Evolutionary conservation across 2,797 vertebrate genomes (phyloP).

Genomic region (Merluccius polli): DNA sequence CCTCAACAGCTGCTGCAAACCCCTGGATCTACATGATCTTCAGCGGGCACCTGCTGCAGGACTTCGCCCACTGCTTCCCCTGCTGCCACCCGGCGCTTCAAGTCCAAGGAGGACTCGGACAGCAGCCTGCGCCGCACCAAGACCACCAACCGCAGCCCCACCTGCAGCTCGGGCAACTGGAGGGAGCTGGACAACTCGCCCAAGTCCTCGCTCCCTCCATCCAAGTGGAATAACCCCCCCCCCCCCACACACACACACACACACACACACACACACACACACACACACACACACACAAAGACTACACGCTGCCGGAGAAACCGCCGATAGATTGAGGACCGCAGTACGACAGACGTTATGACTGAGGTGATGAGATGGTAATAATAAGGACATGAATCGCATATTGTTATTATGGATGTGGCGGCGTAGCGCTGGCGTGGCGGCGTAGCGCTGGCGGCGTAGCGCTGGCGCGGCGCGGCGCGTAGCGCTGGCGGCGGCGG

Average conservation of each 20-base stretch:
- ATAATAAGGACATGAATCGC: too few species aligned
- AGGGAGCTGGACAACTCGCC: conserved; percentile 75
- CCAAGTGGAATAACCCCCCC: conserved; percentile 48
- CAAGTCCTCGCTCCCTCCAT: conserved; percentile 64
- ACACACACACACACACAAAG: too few species aligned
- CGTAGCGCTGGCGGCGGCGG: too few species aligned
- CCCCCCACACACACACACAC: conserved; percentile 13
- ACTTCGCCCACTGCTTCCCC: conserved; percentile 75
- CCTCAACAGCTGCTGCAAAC: conserved; percentile 95
- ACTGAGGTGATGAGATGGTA: too few species aligned
- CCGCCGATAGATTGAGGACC: too few species aligned
- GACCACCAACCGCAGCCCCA: conserved; percentile 81
- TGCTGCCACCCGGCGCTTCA: conserved; percentile 82
- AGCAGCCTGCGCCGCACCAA: conserved; percentile 81
- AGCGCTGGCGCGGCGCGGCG: too few species aligned
- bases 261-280: not conserved
- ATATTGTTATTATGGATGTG: too few species aligned
- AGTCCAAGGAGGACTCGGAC: conserved; percentile 79
- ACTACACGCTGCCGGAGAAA: too few species aligned
- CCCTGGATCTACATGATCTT: conserved; percentile 99
- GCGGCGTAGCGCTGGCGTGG: too few species aligned
- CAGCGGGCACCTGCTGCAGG: conserved; percentile 86
- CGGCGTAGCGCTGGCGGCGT: too few species aligned
- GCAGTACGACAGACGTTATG: too few species aligned
- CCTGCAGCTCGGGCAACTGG: conserved; percentile 77